A percentile compares a stretch with the other conserved stretches of the same genome.
These are phyloP conservation scores for Lamprotornis superbus DNA, from an alignment of 2,113 vertebrate species.

Conservation along the genomic window DNA sequence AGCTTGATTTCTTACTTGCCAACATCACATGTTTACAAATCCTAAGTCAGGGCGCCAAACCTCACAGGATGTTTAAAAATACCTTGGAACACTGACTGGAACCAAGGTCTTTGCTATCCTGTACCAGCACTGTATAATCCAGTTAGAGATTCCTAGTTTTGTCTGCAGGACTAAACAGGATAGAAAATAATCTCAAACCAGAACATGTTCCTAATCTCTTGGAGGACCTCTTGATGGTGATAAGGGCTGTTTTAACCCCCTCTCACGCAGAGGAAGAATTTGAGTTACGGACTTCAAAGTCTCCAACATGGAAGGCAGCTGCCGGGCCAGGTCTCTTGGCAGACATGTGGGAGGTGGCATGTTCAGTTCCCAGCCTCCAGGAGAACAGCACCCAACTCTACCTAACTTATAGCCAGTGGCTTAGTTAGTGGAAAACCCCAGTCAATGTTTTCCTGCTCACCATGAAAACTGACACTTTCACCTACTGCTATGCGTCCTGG, in stretches of 20 bases:
- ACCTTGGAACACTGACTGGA: background rate
- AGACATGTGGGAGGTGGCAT: background rate
- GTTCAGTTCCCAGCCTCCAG: background rate
- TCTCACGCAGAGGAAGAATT: background rate
- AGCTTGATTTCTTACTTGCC: background rate
- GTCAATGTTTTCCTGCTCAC: background rate
- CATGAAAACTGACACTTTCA: background rate
- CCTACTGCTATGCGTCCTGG: background rate
- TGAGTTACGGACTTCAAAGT: background rate
- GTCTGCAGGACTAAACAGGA: background rate
- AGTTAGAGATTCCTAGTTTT: background rate
- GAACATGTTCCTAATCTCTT: background rate
- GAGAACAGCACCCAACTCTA: background rate
- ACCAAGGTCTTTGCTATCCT: background rate
- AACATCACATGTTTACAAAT: background rate
- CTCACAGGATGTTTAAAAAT: slow-evolving; percentile 37
- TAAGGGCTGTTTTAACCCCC: background rate
- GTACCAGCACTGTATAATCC: accelerated
- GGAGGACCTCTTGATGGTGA: background rate
- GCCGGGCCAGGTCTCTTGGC: background rate
- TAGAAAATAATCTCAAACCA: background rate
- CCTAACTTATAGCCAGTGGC: background rate
- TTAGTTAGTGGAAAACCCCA: background rate
- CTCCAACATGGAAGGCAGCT: accelerated
- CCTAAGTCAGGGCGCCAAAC: background rate